These are phyloP conservation scores for Dreissena polymorpha DNA, from an alignment of 1,140 invertebrate genomes.

Conservation along the genomic window DNA sequence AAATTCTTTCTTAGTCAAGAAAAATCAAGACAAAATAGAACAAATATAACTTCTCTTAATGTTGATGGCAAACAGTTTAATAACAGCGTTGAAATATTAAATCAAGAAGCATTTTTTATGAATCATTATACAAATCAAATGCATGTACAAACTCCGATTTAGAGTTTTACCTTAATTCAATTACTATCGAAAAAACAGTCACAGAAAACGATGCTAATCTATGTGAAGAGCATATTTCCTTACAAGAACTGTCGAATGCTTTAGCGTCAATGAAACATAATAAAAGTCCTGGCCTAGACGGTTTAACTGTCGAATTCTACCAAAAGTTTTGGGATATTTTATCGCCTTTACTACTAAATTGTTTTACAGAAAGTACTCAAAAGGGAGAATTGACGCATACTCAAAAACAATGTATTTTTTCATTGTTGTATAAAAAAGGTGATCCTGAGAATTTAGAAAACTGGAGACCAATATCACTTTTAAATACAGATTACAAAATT, in stretches of 20 bases:
- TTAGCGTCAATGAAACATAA: background rate
- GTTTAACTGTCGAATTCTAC: slow-evolving; percentile 22
- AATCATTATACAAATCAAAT: slow-evolving; percentile 22
- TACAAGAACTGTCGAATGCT: slow-evolving; percentile 8
- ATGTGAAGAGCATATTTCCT: background rate
- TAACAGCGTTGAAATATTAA: background rate
- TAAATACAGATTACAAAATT: slow-evolving; percentile 49
- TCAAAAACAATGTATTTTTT: slow-evolving; percentile 33
- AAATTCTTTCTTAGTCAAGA: slow-evolving; percentile 38
- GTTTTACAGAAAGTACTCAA: slow-evolving; percentile 11
- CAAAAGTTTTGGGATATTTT: slow-evolving; percentile 29
- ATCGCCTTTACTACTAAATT: slow-evolving; percentile 6
- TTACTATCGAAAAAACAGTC: background rate
- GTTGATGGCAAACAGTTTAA: background rate
- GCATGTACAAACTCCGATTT: background rate
- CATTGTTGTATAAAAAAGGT: slow-evolving; percentile 31
- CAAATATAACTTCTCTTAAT: background rate
- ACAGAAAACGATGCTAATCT: background rate
- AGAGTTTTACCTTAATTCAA: background rate
- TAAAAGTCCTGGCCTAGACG: slow-evolving; percentile 3
- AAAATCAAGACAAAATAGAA: slow-evolving; percentile 23
- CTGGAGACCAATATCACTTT: slow-evolving; percentile 41
- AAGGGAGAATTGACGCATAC: slow-evolving; percentile 6
- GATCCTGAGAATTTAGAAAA: slow-evolving; percentile 34
- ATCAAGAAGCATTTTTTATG: background rate